A percentile compares a stretch with the other conserved stretches of the same genome.
phyloP scores from a whole-genome alignment of 2,797 vertebrate species.

The Sus cebifrons region DNA sequence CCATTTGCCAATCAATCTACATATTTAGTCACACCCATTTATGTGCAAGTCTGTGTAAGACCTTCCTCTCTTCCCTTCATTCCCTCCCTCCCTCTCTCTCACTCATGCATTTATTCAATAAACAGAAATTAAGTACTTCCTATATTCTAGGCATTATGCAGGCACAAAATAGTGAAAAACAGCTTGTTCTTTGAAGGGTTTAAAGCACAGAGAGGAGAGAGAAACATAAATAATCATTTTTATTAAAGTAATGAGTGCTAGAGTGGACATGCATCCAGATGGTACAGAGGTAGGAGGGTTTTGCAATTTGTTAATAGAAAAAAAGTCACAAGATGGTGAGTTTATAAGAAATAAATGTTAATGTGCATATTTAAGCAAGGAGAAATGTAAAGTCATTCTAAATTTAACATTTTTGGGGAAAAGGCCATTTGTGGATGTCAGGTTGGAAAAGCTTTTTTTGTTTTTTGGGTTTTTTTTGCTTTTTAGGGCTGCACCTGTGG shows the following conservation, averaged over 20 bases:
- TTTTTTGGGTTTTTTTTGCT: no score
- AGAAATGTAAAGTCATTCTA: slow-evolving; percentile 8
- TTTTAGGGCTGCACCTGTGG: no score
- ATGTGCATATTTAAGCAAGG: background rate
- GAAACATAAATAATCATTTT: background rate
- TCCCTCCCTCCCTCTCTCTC: background rate
- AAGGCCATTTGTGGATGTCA: background rate
- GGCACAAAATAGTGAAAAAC: background rate
- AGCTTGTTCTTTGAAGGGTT: background rate
- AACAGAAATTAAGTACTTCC: background rate
- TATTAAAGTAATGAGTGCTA: background rate
- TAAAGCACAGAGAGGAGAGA: background rate
- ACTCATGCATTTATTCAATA: background rate
- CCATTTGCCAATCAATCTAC: background rate
- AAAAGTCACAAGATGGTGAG: background rate
- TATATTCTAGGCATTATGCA: background rate
- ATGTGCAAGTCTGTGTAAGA: background rate
- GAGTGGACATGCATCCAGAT: background rate
- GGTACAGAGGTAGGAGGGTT: background rate
- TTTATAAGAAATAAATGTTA: background rate
- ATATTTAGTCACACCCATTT: background rate
- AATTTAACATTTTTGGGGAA: background rate
- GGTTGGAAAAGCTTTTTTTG: background rate
- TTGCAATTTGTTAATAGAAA: background rate
- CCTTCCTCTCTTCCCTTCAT: rapidly evolving